Conservation (phyloP, 2,888 invertebrate species). For the Tachina grossa region DNA sequence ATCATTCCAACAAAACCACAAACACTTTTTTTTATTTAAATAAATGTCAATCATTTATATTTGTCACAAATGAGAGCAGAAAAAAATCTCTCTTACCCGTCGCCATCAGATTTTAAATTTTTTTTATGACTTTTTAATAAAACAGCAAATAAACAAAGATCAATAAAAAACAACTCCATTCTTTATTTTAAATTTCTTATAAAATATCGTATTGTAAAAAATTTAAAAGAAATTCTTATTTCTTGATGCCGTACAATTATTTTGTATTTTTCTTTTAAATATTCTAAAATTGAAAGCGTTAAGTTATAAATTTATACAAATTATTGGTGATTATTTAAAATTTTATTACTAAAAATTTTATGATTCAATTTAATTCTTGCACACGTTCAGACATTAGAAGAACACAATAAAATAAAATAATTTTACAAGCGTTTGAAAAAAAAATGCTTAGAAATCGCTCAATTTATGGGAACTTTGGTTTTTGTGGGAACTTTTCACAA, state of each 20-base stretch:
- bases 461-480: too few relatives aligned
- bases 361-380: not conserved
- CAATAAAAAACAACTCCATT: not conserved
- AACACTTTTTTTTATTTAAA: constrained; percentile 25
- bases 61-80: not conserved
- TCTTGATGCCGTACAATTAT: not conserved
- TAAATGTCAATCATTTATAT: constrained; percentile 48
- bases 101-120: constrained; percentile 10
- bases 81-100: not conserved
- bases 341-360: not conserved
- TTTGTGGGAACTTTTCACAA: too few relatives aligned
- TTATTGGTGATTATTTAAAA: not conserved
- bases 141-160: constrained; percentile 9
- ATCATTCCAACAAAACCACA: constrained; percentile 46
- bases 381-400: too few relatives aligned
- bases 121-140: constrained; percentile 30
- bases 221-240: not conserved
- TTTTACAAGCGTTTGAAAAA: too few relatives aligned
- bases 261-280: not conserved
- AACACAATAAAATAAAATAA: too few relatives aligned
- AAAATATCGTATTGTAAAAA: too few relatives aligned
- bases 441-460: too few relatives aligned
- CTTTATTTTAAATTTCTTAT: constrained; percentile 1
- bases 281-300: too few relatives aligned
- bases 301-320: too few relatives aligned